phyloP scores from a whole-genome alignment of 2,888 invertebrate species.

The Melieria crassipennis region DNA sequence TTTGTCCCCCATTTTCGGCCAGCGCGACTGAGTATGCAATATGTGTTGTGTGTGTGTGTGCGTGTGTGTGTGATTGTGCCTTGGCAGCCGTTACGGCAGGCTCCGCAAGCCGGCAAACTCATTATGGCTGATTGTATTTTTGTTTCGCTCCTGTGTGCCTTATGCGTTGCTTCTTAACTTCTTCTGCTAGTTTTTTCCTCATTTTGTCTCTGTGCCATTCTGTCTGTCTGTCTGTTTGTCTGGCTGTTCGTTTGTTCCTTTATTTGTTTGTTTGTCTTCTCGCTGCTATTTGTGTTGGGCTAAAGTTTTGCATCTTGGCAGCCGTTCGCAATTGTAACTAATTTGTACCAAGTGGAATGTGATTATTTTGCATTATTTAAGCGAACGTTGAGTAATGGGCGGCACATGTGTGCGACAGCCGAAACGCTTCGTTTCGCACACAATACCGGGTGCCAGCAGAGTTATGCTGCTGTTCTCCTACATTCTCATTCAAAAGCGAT shows the following conservation, averaged over 20 bases:
- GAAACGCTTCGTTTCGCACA: no score
- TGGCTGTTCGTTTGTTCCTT: constrained; percentile 20
- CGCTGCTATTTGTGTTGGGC: constrained; percentile 25
- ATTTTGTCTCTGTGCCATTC: constrained; percentile 12
- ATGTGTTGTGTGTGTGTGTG: constrained; percentile 8
- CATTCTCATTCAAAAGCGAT: no score
- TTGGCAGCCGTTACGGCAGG: background rate
- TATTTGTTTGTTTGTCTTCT: constrained; percentile 15
- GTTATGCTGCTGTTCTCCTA: no score
- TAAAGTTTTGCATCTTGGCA: constrained; percentile 35
- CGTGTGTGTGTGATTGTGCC: background rate
- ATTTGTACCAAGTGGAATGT: constrained; percentile 53
- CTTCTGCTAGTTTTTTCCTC: constrained; percentile 20
- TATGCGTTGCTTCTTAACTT: background rate
- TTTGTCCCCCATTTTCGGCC: constrained; percentile 34
- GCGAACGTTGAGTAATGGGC: constrained; percentile 43
- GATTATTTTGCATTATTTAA: constrained; percentile 48
- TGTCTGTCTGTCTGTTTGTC: constrained; percentile 1
- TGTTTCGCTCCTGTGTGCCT: constrained; percentile 21
- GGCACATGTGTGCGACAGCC: constrained; percentile 42
- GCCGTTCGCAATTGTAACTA: constrained; percentile 51
- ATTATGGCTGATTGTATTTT: constrained; percentile 43
- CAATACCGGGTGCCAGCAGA: no score
- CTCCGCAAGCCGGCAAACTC: constrained; percentile 27
- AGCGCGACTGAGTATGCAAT: constrained; percentile 21